phyloP scores from a whole-genome alignment of 2,888 invertebrate genomes.

The Cryptocephalus moraei region DNA sequence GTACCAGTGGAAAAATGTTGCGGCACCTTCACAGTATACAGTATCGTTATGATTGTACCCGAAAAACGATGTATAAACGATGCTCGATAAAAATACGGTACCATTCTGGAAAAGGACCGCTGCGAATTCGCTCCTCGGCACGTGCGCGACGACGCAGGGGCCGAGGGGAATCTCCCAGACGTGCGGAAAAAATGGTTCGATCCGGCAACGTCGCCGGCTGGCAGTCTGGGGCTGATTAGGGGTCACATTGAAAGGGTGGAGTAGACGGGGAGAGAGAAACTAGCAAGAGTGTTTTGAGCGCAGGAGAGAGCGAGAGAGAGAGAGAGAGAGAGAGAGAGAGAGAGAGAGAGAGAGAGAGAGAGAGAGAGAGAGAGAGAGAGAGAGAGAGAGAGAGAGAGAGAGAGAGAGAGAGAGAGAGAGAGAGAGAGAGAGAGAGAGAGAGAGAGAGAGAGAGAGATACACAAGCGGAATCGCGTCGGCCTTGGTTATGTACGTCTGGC shows the following conservation, averaged over 20 bases:
- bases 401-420: slow-evolving; percentile 3
- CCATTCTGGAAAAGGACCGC: no score
- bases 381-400: slow-evolving; percentile 3
- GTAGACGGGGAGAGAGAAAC: slow-evolving; percentile 3
- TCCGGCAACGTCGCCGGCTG: slow-evolving; percentile 7
- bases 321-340: slow-evolving; percentile 3
- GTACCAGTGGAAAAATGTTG: no score
- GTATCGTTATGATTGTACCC: no score
- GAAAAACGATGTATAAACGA: no score
- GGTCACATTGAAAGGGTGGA: slow-evolving; percentile 23
- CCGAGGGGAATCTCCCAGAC: no score
- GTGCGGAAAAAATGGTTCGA: neutral
- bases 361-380: slow-evolving; percentile 3
- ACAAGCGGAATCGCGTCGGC: slow-evolving; percentile 15
- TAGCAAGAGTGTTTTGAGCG: slow-evolving; percentile 7
- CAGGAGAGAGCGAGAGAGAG: no score
- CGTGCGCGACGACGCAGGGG: no score
- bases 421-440: slow-evolving; percentile 1
- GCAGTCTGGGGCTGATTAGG: slow-evolving; percentile 15
- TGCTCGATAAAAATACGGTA: no score
- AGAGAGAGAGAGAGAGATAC: slow-evolving; percentile 4
- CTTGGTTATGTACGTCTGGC: slow-evolving; percentile 26
- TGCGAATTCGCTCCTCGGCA: no score
- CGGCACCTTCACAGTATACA: no score
- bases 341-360: slow-evolving; percentile 3